Base-by-base conservation (phyloP, 2,113 vertebrate species). In the Tragulus kanchil region DNA sequence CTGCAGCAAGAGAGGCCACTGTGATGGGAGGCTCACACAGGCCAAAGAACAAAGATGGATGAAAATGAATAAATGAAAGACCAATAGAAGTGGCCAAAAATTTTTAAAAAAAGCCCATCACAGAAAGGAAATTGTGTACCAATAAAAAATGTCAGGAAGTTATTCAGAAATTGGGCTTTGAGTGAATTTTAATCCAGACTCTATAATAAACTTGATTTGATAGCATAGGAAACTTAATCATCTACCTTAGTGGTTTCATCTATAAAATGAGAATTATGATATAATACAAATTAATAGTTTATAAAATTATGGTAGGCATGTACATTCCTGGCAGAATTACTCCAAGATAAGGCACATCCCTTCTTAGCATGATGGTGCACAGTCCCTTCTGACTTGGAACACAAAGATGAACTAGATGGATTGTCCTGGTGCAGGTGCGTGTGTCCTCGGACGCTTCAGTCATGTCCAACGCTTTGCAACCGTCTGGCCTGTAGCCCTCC, bases 131-230 rank as follows among this genome's bases (percentile, higher is more conserved):
- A n/a, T 28, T 54, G 8, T n/a, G 21, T 36, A 21, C 15, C 65
- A 73, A 48, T 14, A 79, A 78, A 78, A 71, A 75, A 21, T 95
- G 71, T 87, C 31, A 56, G 82, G 42, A 62, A 90, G n/a, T 78
- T 52, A 73, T 19, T 67, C 11, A 67, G 10, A 93, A 67, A 50
- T 65, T 12, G n/a, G n/a, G 7, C 12, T 86, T 81, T 42, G n/a
- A 50, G 7, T 73, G 64, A 77, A 90, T 54, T 90, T 95, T 90
- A 83, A 82, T 54, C 23, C 56, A 45, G 2, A 81, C 13, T 61
- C 15, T 56, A 48, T 85, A 61, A 64, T 25, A 56, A 71, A 71
- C 10, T 84, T 59, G 36, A 65, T 71, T 69, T 89, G 23, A n/a
- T 58, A 52, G 9, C 8, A 54, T 21, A 42, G 42, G 26, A 89